Conservation (phyloP, 2,113 vertebrate genomes). For the Neomonachus schauinslandi region DNA sequence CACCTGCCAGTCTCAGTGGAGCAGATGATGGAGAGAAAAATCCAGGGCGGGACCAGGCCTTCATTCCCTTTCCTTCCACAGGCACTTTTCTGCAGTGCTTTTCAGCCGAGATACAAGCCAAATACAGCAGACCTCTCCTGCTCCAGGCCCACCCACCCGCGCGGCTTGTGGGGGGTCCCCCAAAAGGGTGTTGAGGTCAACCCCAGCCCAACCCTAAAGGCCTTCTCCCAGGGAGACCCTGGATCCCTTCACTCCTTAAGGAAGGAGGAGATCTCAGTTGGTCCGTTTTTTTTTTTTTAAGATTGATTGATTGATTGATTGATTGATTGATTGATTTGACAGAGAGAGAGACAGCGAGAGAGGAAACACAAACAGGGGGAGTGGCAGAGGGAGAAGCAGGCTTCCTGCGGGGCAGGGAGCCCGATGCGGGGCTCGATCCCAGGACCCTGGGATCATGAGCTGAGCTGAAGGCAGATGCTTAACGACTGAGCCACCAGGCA, state of each 20-base stretch:
- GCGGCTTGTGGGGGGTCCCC: neutral
- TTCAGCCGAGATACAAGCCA: fast-evolving
- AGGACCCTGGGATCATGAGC: no score
- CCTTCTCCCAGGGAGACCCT: neutral
- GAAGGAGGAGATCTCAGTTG: neutral
- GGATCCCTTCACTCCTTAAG: neutral
- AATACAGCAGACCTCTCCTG: neutral
- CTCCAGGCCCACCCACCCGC: neutral
- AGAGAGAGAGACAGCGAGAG: no score
- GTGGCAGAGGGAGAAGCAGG: no score
- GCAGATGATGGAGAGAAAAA: slow-evolving; percentile 84
- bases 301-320: no score
- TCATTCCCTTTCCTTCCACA: fast-evolving
- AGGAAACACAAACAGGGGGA: no score
- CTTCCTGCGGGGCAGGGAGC: no score
- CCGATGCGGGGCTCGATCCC: no score
- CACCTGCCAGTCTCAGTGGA: slow-evolving; percentile 81
- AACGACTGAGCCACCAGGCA: no score
- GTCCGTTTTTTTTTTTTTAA: no score
- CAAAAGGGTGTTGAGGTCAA: neutral
- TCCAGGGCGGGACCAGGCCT: slow-evolving; percentile 48
- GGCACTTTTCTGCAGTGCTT: neutral
- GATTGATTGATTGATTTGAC: no score
- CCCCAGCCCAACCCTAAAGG: neutral
- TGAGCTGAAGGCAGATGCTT: no score